A percentile compares a stretch with the other conserved stretches of the same genome.
phyloP scores from a whole-genome alignment of 2,113 vertebrate species.

The Petaurus breviceps region DNA sequence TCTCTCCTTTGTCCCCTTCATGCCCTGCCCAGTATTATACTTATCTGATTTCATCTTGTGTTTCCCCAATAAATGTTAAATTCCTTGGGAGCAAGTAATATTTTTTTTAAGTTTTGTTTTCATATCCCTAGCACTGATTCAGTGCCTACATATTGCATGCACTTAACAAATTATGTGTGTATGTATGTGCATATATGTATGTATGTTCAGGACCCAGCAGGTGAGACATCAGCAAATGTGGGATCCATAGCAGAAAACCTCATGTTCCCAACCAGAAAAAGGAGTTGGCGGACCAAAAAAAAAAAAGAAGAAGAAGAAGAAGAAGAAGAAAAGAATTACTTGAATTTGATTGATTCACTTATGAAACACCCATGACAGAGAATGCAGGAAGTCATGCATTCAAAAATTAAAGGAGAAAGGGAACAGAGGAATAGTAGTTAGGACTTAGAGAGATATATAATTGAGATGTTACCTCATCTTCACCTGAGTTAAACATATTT shows the following conservation, averaged over 20 bases:
- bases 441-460: background rate
- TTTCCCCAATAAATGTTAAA: background rate
- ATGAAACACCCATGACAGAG: background rate
- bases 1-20: background rate
- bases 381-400: background rate
- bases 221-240: background rate
- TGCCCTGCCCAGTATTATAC: background rate
- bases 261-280: background rate
- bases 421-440: background rate
- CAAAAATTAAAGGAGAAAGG: background rate
- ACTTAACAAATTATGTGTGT: background rate
- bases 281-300: background rate
- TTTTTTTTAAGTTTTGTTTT: background rate
- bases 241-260: background rate
- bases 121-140: background rate
- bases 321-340: background rate
- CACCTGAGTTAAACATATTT: too few relatives aligned
- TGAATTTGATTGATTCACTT: background rate
- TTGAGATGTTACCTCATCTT: too few relatives aligned
- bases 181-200: too few relatives aligned
- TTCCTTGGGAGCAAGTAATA: background rate
- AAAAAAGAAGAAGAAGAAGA: too few relatives aligned
- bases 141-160: background rate
- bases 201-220: background rate
- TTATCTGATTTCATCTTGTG: too few relatives aligned